Evolutionary conservation across 2,797 vertebrate species (phyloP).

Genomic region (Syncerus caffer): DNA sequence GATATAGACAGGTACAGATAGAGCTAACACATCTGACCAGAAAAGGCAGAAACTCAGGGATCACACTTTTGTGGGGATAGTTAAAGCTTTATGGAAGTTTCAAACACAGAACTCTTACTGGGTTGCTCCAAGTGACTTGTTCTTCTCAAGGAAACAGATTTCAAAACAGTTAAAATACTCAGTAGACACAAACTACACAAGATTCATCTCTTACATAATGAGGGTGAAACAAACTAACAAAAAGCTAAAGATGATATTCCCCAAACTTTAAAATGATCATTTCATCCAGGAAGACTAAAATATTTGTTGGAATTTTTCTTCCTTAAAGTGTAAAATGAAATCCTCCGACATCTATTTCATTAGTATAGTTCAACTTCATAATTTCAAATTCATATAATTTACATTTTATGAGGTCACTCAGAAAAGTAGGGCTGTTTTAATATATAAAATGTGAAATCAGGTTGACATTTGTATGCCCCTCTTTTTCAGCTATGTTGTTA

Average conservation of each 20-base stretch:
- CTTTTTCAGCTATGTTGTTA: neutral
- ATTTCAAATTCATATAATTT: neutral
- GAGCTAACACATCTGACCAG: neutral
- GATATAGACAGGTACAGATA: neutral
- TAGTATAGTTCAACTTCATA: neutral
- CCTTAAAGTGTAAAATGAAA: neutral
- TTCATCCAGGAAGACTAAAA: neutral
- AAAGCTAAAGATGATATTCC: neutral
- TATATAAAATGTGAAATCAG: neutral
- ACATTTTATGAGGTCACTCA: neutral
- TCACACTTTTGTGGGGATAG: neutral
- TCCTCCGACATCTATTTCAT: neutral
- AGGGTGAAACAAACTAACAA: neutral
- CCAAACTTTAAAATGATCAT: neutral
- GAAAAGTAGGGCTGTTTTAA: neutral
- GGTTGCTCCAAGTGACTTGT: neutral
- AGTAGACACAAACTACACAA: neutral
- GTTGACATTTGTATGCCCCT: neutral
- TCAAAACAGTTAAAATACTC: neutral
- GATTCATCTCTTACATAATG: neutral
- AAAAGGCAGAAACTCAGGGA: neutral
- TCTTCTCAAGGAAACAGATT: conserved; percentile 7
- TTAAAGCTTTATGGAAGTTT: neutral
- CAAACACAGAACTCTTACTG: neutral
- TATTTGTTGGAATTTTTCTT: neutral